These are phyloP conservation scores for Pachydiplax longipennis DNA, from an alignment of 2,888 invertebrate genomes.

Conservation along the genomic window DNA sequence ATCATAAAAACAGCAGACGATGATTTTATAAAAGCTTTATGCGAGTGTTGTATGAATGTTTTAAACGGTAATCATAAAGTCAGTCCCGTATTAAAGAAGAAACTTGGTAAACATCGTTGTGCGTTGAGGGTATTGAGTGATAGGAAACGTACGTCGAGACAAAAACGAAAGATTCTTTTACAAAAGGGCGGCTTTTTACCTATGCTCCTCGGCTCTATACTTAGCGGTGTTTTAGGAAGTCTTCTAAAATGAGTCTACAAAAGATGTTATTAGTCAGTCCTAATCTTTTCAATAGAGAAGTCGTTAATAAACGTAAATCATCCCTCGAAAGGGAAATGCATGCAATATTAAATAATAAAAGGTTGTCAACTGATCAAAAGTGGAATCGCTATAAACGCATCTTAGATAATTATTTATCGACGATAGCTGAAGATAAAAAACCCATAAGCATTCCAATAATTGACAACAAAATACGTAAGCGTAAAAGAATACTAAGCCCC, in stretches of 20 bases:
- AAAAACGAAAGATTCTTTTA: neutral
- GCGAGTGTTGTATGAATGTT: slow-evolving; percentile 5
- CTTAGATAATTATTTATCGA: neutral
- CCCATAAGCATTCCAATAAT: neutral
- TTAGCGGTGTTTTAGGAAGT: neutral
- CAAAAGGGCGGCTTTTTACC: neutral
- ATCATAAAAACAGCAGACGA: neutral
- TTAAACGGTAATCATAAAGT: neutral
- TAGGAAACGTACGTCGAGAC: neutral
- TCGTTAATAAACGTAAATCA: neutral
- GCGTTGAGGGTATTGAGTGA: neutral
- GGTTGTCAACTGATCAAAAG: neutral
- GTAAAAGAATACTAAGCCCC: neutral
- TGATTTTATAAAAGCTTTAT: neutral
- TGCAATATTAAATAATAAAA: neutral
- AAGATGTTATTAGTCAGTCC: neutral
- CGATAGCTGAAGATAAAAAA: neutral
- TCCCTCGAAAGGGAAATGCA: neutral
- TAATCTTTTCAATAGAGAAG: neutral
- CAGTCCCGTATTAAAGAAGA: neutral
- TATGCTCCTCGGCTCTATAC: neutral
- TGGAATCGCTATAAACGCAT: neutral
- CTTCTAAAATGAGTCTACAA: neutral
- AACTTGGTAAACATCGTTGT: neutral
- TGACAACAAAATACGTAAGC: neutral